Evolutionary conservation across 2,113 vertebrate species (phyloP), one percentile per base, ranked within the genome.

Genomic region (Stegostoma tigrinum): DNA sequence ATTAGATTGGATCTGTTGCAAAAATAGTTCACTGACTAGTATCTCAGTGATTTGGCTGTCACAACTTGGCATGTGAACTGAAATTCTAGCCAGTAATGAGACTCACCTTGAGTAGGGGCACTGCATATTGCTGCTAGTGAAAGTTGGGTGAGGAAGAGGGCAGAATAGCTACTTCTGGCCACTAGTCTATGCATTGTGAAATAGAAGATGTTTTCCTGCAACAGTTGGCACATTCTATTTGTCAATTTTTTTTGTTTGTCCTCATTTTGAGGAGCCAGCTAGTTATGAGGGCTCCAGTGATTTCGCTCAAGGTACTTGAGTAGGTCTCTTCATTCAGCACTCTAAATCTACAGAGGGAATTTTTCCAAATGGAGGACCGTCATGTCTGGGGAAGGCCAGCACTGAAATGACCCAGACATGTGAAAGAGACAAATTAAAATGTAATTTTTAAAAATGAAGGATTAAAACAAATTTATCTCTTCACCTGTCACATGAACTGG

Each of bases 401-500:
- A 61, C 89, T 67, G 61, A 66, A 93, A 66, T 93, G 89, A 93
- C 89, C 89, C 89, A 93, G 89, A 93, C 89, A 93, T 61, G 61
- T 93, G 61, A n/a, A 93, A 93, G 89, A 93, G 89, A 66, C 89
- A 66, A 34, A 66, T 66, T 93, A 93, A 93, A 93, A 66, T 5
- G 64, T 7, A 93, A 93, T 93, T 91, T 66, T 23, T 8, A 93
- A 93, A 55, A 38, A 93, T 93, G 89, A 93, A 75, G 94, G 94
- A 72, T 95, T 72, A 95, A 70, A 95, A 52, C 30, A 67, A 70
- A 95, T 95, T 95, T 95, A 95, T 95, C 94, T 70, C 94, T 45
- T 52, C 94, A 95, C 94, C 94, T 95, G 94, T 45, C 70, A 45
- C 66, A 95, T 95, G 68, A 95, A 95, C 67, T 95, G 94, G 94